A percentile compares a stretch with the other conserved stretches of the same genome.
These are phyloP conservation scores for Myrmophylax atrothorax DNA, from an alignment of 2,113 vertebrate species.

Conservation along the genomic window DNA sequence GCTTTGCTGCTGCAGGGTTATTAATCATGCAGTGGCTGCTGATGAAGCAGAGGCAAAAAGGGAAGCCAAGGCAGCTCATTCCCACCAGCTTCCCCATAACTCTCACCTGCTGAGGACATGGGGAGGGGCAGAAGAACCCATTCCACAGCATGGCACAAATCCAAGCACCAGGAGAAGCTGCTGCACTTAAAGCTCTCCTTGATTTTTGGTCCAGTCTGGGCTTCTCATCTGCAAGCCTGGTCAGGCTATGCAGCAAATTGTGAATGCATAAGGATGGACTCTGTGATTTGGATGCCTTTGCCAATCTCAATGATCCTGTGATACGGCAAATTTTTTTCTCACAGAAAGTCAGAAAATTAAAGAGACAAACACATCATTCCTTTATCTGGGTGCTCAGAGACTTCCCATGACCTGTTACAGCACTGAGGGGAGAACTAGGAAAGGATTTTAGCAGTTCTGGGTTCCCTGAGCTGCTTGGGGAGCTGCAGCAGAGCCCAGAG, in stretches of 20 bases:
- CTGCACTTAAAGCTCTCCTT: not conserved
- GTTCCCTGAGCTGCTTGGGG: not conserved
- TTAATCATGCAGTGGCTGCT: not conserved
- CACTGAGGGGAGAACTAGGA: accelerated
- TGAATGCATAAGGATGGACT: not conserved
- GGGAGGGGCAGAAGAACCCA: accelerated
- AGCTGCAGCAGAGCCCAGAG: not conserved
- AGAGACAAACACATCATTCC: not conserved
- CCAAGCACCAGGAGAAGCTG: not conserved
- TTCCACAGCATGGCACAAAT: accelerated
- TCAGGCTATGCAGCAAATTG: accelerated
- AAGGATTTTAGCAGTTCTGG: not conserved
- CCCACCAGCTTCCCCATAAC: not conserved
- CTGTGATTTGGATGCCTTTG: not conserved
- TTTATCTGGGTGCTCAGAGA: not conserved
- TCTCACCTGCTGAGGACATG: not conserved
- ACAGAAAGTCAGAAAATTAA: not conserved
- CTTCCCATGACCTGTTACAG: not conserved
- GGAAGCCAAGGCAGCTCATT: not conserved
- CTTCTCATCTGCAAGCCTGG: not conserved
- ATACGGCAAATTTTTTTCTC: not conserved
- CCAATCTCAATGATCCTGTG: not conserved
- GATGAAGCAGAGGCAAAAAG: not conserved
- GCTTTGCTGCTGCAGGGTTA: not conserved
- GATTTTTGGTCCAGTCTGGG: not conserved